Evolutionary conservation across 2,888 invertebrate genomes (phyloP).

Genomic region (Dryocosmus kuriphilus): DNA sequence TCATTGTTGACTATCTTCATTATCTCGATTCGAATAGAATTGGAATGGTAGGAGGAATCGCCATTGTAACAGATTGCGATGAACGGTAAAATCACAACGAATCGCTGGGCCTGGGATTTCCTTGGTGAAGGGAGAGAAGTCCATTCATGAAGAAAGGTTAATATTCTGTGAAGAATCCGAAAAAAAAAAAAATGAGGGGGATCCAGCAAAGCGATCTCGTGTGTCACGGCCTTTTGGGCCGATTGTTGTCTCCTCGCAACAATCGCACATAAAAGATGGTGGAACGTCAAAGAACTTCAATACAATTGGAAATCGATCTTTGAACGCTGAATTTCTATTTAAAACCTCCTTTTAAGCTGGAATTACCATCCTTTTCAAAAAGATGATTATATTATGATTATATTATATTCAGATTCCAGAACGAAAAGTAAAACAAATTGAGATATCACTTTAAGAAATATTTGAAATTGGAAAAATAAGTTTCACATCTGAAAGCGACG

Average conservation of each 20-base stretch:
- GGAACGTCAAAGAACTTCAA: slow-evolving; percentile 34
- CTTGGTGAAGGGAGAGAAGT: slow-evolving; percentile 43
- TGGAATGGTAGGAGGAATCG: slow-evolving; percentile 1
- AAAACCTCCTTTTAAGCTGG: slow-evolving; percentile 6
- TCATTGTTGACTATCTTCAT: slow-evolving; percentile 50
- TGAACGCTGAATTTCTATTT: slow-evolving; percentile 26
- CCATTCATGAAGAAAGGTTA: slow-evolving; percentile 59
- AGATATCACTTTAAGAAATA: no score
- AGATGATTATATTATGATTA: no score
- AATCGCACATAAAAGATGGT: neutral
- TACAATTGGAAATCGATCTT: slow-evolving; percentile 37
- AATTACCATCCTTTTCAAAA: slow-evolving; percentile 20
- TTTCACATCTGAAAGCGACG: no score
- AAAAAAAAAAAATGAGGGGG: slow-evolving; percentile 49
- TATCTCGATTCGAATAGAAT: slow-evolving; percentile 44
- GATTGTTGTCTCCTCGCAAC: slow-evolving; percentile 25
- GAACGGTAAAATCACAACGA: slow-evolving; percentile 66
- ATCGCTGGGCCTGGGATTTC: slow-evolving; percentile 52
- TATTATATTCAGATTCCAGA: no score
- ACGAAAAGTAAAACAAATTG: no score
- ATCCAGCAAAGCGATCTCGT: slow-evolving; percentile 42
- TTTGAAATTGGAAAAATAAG: no score
- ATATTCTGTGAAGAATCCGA: slow-evolving; percentile 61
- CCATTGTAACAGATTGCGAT: slow-evolving; percentile 54
- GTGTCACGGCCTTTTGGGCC: slow-evolving; percentile 6